A percentile compares a stretch with the other conserved stretches of the same genome.
Conservation (phyloP, 2,113 vertebrate genomes). For the Dromiciops gliroides region DNA sequence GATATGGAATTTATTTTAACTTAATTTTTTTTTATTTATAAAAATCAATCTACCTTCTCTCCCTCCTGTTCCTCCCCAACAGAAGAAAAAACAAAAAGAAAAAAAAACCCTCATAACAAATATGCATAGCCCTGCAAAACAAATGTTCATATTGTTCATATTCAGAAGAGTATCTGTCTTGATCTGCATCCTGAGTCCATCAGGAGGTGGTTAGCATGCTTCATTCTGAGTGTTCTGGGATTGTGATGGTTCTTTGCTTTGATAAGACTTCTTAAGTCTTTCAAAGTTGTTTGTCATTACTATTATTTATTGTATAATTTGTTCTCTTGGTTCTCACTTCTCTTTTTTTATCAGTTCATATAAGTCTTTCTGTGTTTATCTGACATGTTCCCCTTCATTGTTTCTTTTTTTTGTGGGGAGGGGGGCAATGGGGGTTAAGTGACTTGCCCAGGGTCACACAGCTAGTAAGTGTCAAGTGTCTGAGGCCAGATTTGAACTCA, state of each 20-base stretch:
- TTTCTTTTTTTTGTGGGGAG: no score
- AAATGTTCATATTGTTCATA: neutral
- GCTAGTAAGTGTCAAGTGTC: no score
- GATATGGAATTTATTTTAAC: neutral
- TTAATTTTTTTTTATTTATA: neutral
- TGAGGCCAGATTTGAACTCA: no score
- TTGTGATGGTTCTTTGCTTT: neutral
- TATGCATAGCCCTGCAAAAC: neutral
- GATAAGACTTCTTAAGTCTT: neutral
- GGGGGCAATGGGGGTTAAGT: no score
- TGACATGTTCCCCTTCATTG: neutral
- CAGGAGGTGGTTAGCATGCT: neutral
- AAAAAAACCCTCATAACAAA: neutral
- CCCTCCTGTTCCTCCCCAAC: neutral
- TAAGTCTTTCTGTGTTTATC: neutral
- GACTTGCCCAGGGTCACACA: no score
- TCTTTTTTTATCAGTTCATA: neutral
- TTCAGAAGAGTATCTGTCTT: neutral
- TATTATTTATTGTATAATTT: neutral
- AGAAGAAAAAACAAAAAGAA: no score
- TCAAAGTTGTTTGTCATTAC: neutral
- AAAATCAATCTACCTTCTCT: neutral
- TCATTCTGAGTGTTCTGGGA: neutral
- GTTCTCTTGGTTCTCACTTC: neutral
- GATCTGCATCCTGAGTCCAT: neutral